phyloP scores from a whole-genome alignment of 2,797 vertebrate genomes.

The Acanthiza pusilla region DNA sequence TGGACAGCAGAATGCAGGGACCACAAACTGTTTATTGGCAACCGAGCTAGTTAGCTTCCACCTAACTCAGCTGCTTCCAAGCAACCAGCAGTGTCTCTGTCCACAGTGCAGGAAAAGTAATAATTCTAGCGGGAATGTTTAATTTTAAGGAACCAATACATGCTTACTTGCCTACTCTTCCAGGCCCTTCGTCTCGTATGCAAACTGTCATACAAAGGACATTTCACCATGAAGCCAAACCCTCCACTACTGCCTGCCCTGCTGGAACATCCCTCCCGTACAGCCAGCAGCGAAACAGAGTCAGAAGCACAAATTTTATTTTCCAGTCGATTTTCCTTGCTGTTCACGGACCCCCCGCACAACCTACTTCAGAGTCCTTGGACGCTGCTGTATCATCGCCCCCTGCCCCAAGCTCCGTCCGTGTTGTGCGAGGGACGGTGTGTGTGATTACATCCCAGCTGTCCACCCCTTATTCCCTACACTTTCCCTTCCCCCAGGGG shows the following conservation, averaged over 20 bases:
- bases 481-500: no score
- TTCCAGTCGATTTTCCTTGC: neutral
- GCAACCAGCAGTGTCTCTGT: neutral
- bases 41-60: fast-evolving
- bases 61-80: neutral
- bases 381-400: fast-evolving
- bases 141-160: neutral
- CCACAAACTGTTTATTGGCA: neutral
- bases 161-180: neutral
- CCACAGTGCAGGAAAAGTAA: fast-evolving
- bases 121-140: neutral
- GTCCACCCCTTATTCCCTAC: fast-evolving
- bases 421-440: fast-evolving
- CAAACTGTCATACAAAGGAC: no score
- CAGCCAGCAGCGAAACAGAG: neutral
- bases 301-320: fast-evolving
- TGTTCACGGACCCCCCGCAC: no score
- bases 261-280: neutral
- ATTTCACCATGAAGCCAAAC: neutral
- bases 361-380: fast-evolving
- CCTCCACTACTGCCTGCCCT: no score
- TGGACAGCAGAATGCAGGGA: fast-evolving
- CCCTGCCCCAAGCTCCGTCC: fast-evolving
- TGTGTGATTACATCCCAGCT: fast-evolving
- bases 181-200: fast-evolving